Conservation (phyloP, 2,888 invertebrate genomes). For the Oxycera nigricornis region DNA sequence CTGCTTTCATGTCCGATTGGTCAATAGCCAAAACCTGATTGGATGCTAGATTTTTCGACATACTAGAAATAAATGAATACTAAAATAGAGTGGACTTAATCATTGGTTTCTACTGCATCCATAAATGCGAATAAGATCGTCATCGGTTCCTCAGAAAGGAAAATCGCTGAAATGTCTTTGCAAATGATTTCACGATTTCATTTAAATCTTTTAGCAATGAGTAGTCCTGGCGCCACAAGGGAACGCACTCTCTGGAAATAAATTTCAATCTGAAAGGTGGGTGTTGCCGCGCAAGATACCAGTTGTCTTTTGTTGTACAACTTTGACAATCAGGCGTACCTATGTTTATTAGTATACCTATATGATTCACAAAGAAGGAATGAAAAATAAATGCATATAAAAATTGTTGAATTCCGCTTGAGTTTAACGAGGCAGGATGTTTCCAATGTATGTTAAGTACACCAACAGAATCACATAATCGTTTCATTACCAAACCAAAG, state of each 20-base stretch:
- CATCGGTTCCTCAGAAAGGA: not conserved
- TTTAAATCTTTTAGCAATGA: not conserved
- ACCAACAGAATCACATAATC: too few relatives aligned
- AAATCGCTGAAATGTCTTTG: not conserved
- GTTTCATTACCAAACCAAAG: too few relatives aligned
- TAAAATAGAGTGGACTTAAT: not conserved
- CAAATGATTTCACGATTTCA: constrained; percentile 21
- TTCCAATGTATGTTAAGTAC: too few relatives aligned
- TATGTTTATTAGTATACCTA: too few relatives aligned
- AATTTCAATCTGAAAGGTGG: not conserved
- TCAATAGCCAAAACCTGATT: not conserved
- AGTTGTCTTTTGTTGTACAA: too few relatives aligned
- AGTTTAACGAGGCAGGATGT: too few relatives aligned
- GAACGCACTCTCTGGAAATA: not conserved
- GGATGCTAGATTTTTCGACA: not conserved
- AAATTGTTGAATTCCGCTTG: too few relatives aligned
- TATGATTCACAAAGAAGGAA: too few relatives aligned
- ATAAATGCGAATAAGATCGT: constrained; percentile 12
- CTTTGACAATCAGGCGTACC: too few relatives aligned
- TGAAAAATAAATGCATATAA: too few relatives aligned
- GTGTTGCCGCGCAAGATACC: constrained; percentile 17
- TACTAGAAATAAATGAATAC: constrained; percentile 22
- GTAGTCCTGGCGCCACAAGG: constrained; percentile 5
- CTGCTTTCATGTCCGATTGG: too few relatives aligned
- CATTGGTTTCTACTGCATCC: constrained; percentile 5